Base-by-base conservation (phyloP, 1,140 invertebrate species). In the Saccostrea cuccullata region DNA sequence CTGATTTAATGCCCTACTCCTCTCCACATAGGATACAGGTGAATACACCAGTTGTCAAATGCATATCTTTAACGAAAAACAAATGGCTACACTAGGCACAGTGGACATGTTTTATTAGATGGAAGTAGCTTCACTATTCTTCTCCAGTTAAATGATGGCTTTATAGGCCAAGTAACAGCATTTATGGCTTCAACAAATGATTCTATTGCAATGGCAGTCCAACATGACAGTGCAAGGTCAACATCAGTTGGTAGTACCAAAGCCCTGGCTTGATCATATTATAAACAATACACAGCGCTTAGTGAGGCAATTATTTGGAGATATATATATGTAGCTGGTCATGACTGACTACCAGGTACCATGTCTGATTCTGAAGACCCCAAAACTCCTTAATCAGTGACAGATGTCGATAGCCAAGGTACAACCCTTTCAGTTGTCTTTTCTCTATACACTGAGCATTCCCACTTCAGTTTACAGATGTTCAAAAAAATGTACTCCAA, bases 101-200 rank as follows among this genome's bases (percentile, higher is more conserved):
- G 26, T 26, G 70, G 70, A 77, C 70, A 77, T 77, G 26, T 77
- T 77, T 77, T 77, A 77, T 77, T 30, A 47, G 5, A 36, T 77
- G 70, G 70, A 77, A 36, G 26, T 26, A 26, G 26, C 70, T 77
- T 36, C 70, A 77, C 70, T 77, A 26, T 26, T 77, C 70, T 4
- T 36, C 70, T 77, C 70, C 70, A 15, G 26, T 77, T 36, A 77
- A 77, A 77, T 77, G 70, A 77, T 77, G 70, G 70, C 70, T 77
- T 77, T 77, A 77, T 77, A 77, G 70, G 70, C 11, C 30, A 15
- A 40, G 70, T 77, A 77, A 77, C 70, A 77, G 70, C 70, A 30
- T 77, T 77, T 77, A 77, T 77, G 70, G 23, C 70, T 77, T 77
- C 70, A 77, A 77, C 70, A 77, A 77, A 77, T 30, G 23, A 77